Evolutionary conservation across 1,140 invertebrate species (phyloP), one percentile per base, ranked within the genome.

Genomic region (Harlomillsia oculata): DNA sequence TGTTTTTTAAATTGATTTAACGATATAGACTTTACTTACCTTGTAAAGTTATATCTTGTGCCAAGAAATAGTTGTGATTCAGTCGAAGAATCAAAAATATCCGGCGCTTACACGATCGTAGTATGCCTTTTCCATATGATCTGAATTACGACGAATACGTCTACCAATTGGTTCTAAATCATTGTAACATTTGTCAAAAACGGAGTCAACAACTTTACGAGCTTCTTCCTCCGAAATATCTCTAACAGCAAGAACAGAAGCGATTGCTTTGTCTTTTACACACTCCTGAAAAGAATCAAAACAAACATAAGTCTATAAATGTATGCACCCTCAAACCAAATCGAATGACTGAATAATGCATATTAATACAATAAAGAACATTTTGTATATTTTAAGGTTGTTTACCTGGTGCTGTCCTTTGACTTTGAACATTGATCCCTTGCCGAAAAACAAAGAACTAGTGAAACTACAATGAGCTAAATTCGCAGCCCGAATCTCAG

Each of bases 161-260:
- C 93, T 76, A 2, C 93, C 93, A 51, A 97, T 78, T 4, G 93
- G 93, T 70, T 97, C 93, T 56, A 96, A 74, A 75, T 97, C 93
- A 58, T 80, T 79, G 69, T 97, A 97, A 72, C 94, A 98, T 69
- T 82, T 87, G 2, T 81, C 76, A 73, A 97, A 98, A 5, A 97
- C 91, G 69, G 82, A 79, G 63, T 94, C 83, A 13, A 97, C 83
- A 5, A 85, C 81, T 29, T 76, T 77, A 13, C 77, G 72, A 1
- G 89, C 91, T 71, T 89, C 81, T 52, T 78, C 72, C 57, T 78
- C 70, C 0, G 75, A 75, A 20, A 96, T 78, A 67, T 87, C 81
- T 44, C 87, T 76, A 5, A 89, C 85, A 43, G 86, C 82, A 50
- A 90, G 63, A 5, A 97, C 78, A 1, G 92, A 95, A 53, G 80